Conservation (phyloP, 2,113 vertebrate species). For the Entomyzon cyanotis region DNA sequence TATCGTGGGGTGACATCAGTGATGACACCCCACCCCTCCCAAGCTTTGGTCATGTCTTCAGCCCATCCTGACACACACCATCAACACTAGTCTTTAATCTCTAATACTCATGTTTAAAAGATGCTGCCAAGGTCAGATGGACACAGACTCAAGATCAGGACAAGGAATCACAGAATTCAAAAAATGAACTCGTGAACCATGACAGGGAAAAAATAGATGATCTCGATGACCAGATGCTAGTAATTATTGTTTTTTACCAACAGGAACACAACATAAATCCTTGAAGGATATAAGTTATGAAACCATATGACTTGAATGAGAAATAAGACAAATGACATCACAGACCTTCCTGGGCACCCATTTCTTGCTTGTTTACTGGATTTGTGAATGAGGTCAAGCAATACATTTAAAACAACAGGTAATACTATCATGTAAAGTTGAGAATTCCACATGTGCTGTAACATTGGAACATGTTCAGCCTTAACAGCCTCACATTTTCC, state of each 20-base stretch:
- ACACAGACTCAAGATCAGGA: not conserved
- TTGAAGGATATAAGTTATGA: not conserved
- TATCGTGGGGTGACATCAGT: not conserved
- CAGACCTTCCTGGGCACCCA: rapidly evolving
- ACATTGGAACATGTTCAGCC: not conserved
- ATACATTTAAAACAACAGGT: not conserved
- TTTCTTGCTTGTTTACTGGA: not conserved
- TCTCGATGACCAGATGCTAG: not conserved
- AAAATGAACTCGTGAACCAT: not conserved
- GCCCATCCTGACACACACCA: not conserved
- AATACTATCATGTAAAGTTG: rapidly evolving
- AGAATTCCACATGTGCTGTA: not conserved
- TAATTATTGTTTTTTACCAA: not conserved
- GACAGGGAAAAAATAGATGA: not conserved
- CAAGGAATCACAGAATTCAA: not conserved
- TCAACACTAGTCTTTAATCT: too few relatives aligned
- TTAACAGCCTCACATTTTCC: not conserved
- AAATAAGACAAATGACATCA: not conserved
- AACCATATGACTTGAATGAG: not conserved
- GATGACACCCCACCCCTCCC: not conserved
- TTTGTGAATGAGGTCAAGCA: not conserved
- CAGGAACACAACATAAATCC: not conserved
- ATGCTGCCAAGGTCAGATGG: not conserved
- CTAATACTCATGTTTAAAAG: not conserved
- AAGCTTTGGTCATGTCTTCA: not conserved